Percentiles rank a stretch among this genome's conserved stretches.
These are phyloP conservation scores for Colletes gigas DNA, from an alignment of 1,140 invertebrate species.

Conservation along the genomic window DNA sequence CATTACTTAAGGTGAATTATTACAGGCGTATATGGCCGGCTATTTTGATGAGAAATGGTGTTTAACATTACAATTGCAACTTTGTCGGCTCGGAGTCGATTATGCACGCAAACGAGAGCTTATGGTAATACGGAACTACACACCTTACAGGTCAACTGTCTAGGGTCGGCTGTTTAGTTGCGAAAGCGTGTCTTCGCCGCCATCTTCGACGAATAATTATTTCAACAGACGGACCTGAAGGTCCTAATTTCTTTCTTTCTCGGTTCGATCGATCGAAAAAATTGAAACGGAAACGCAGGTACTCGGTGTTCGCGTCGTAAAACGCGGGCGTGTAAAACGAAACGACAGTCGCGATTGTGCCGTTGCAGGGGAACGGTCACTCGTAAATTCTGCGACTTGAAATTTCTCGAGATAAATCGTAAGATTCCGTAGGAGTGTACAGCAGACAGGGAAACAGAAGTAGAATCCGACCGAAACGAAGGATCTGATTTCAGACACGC, in stretches of 20 bases:
- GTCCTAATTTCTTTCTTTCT: conserved; percentile 2
- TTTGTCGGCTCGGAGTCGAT: no score
- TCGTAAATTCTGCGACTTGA: background rate
- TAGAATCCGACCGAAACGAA: background rate
- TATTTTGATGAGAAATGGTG: no score
- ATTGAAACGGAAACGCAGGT: conserved; percentile 6
- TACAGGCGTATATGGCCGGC: no score
- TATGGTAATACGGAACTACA: no score
- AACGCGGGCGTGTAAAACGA: conserved; percentile 16
- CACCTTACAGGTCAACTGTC: no score
- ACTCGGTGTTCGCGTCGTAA: background rate
- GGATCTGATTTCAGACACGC: background rate
- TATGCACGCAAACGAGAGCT: no score
- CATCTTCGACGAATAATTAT: no score
- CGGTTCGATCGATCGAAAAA: conserved; percentile 21
- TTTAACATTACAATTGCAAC: no score
- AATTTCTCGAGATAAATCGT: conserved; percentile 7
- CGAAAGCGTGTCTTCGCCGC: no score
- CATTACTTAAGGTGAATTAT: no score
- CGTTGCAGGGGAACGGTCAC: background rate
- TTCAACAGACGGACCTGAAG: no score
- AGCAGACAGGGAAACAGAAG: background rate
- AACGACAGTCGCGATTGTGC: conserved; percentile 12
- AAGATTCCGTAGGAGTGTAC: background rate
- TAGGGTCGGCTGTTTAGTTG: no score